A percentile compares a stretch with the other conserved stretches of the same genome.
phyloP scores from a whole-genome alignment of 2,797 vertebrate genomes.

The Coracias cyanogaster region DNA sequence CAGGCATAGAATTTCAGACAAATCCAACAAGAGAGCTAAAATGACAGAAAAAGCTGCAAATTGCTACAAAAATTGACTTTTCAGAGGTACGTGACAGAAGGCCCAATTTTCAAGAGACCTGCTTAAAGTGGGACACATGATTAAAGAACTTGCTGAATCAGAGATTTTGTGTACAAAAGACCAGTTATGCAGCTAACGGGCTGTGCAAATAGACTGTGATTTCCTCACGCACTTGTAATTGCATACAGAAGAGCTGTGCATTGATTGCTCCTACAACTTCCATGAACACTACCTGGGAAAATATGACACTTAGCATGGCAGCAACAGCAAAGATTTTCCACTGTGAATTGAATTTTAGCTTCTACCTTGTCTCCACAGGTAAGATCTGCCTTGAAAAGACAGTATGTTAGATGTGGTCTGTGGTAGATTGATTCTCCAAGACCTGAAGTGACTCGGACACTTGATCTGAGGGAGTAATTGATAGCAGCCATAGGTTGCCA shows the following conservation, averaged over 20 bases:
- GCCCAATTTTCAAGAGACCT: neutral
- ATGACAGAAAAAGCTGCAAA: neutral
- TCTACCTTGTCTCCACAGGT: neutral
- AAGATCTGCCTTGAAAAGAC: neutral
- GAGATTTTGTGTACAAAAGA: slow-evolving; percentile 52
- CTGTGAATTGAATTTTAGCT: neutral
- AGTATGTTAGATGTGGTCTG: neutral
- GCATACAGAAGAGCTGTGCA: rapidly evolving
- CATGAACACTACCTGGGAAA: rapidly evolving
- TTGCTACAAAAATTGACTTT: neutral
- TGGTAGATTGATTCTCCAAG: neutral
- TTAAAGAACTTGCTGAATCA: slow-evolving; percentile 62
- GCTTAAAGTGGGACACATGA: slow-evolving; percentile 13
- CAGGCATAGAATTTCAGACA: neutral
- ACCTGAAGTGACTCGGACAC: slow-evolving; percentile 7
- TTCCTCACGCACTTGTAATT: neutral
- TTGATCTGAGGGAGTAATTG: slow-evolving; percentile 19
- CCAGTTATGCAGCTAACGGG: slow-evolving; percentile 26
- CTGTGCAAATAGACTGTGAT: slow-evolving; percentile 37
- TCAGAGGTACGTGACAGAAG: neutral
- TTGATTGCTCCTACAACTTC: neutral
- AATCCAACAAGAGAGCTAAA: neutral
- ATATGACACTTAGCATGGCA: neutral
- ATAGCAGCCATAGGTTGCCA: neutral
- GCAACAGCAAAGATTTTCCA: neutral